Evolutionary conservation across 2,888 invertebrate genomes (phyloP).

Genomic region (Catocala fraxini): DNA sequence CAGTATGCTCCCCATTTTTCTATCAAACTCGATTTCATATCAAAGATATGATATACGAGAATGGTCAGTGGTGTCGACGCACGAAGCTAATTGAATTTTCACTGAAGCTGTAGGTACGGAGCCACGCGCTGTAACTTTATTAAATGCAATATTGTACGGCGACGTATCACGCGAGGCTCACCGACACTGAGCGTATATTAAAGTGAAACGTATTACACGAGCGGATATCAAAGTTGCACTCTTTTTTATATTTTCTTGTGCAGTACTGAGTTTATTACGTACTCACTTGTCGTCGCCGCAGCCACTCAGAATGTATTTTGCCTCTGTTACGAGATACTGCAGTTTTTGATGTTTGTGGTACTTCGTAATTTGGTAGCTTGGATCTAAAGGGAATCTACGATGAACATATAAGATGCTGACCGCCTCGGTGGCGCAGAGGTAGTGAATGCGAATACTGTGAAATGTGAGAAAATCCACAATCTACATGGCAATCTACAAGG

Average conservation of each 20-base stretch:
- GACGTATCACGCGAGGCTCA: slow-evolving; percentile 1
- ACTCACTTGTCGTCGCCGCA: background rate
- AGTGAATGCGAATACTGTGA: too few relatives aligned
- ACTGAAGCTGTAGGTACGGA: slow-evolving; percentile 36
- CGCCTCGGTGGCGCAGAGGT: too few relatives aligned
- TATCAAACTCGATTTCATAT: too few relatives aligned
- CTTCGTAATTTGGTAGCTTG: too few relatives aligned
- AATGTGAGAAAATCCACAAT: too few relatives aligned
- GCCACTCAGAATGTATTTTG: background rate
- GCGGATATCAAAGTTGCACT: background rate
- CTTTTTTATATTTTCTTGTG: background rate
- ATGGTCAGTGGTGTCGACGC: slow-evolving; percentile 25
- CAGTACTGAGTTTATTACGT: background rate
- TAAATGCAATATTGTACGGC: slow-evolving; percentile 20
- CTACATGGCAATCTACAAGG: too few relatives aligned
- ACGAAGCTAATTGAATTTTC: slow-evolving; percentile 61
- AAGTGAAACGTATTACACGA: slow-evolving; percentile 3
- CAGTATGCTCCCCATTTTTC: too few relatives aligned
- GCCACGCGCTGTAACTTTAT: slow-evolving; percentile 23
- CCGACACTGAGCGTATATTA: background rate
- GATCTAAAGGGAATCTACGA: too few relatives aligned
- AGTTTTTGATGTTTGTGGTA: too few relatives aligned
- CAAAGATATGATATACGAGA: slow-evolving; percentile 56
- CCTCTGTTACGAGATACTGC: too few relatives aligned
- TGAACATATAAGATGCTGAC: too few relatives aligned